Percentiles rank a stretch among this genome's conserved stretches.
Conservation (phyloP, 2,113 vertebrate species). For the Chloebia gouldiae region DNA sequence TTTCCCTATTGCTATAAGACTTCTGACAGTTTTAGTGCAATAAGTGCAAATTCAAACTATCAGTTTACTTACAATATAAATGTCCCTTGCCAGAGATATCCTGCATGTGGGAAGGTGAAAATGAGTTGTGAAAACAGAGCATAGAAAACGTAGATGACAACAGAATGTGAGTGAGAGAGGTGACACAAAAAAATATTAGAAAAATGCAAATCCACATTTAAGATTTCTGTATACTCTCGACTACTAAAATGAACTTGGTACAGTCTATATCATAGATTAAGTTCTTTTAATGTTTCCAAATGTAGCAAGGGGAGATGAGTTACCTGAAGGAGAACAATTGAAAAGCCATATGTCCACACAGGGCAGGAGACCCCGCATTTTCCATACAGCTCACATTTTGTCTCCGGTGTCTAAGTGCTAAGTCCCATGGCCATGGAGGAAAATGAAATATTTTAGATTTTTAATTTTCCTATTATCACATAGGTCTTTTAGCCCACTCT, state of each 20-base stretch:
- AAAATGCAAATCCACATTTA: background rate
- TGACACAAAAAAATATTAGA: background rate
- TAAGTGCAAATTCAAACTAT: background rate
- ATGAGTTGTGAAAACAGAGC: slow-evolving; percentile 36
- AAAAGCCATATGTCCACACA: background rate
- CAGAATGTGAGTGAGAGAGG: slow-evolving; percentile 1
- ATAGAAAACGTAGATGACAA: background rate
- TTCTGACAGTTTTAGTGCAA: background rate
- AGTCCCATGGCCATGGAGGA: background rate
- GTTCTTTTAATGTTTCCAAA: background rate
- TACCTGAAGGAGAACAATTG: background rate
- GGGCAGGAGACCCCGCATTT: background rate
- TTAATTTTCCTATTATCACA: background rate
- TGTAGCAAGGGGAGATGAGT: background rate
- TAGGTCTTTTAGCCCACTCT: background rate
- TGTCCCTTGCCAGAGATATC: slow-evolving; percentile 37
- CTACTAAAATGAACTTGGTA: background rate
- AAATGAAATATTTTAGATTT: background rate
- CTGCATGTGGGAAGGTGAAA: slow-evolving; percentile 40
- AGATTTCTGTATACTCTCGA: background rate
- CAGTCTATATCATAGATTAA: background rate
- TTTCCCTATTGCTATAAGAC: background rate
- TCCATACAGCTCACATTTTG: background rate
- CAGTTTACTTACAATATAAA: slow-evolving; percentile 21
- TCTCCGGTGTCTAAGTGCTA: background rate